Base-by-base conservation (phyloP, 2,113 vertebrate species). In the Ammodytes marinus region DNA sequence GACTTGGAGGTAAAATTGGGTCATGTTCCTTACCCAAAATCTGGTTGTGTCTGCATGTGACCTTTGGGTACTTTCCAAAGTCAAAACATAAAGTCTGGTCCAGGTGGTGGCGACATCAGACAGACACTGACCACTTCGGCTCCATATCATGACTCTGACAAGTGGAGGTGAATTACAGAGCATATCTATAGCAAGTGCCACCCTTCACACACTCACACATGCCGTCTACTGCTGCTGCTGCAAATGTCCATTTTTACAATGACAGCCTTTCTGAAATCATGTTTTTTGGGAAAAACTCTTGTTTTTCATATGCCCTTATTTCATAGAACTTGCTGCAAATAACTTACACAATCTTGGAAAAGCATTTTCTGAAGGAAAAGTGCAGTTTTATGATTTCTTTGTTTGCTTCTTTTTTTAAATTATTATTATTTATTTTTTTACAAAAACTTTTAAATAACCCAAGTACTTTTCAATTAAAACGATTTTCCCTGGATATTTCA, bases 141-240 rank as follows among this genome's bases (percentile, higher is more conserved):
- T 70, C 77, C 79, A 82, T 58, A 82, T 89, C 79, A 52, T 67
- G 64, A 42, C 5, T 64, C 13, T 40, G 13, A 69, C 69, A 83
- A 45, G 61, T 53, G 35, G 54, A 66, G 4, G 45, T 71, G 60
- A 77, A 50, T 71, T 65, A 40, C 57, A 39, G 43, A 70, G 50
- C 15, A 17, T 46, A 67, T 71, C 43, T 60, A 49, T 45, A 69
- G 17, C 57, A 6, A 8, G 14, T 59, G n/a, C 15, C 45, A 46
- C 37, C 6, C 50, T 54, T 43, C 19, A 65, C 68, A 53, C 6
- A 14, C 27, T 63, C 42, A 58, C 43, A 77, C 61, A 69, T 54
- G 27, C 27, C 27, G 27, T 37, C n/a, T n/a, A 0, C 43, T 27
- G 27, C 8, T 4, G 14, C 19, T n/a, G 53, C 15, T 63, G 5